Evolutionary conservation across 2,797 vertebrate genomes (phyloP).

Genomic region (Leontocebus nigricollis): DNA sequence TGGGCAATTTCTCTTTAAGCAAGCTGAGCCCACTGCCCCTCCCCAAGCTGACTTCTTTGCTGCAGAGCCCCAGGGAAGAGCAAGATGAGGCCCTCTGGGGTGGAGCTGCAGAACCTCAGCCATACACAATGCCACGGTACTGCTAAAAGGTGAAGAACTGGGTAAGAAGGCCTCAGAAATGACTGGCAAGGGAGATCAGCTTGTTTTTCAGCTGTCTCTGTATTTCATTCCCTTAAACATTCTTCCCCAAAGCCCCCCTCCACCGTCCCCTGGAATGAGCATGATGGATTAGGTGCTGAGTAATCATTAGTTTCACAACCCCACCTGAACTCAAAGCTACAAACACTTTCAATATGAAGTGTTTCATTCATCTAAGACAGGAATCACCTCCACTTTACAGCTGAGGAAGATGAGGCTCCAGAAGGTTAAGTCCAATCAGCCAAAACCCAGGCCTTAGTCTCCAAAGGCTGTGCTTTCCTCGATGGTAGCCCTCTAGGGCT

Average conservation of each 20-base stretch:
- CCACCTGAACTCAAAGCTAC: not conserved
- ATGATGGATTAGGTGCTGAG: not conserved
- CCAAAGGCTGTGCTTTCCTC: not conserved
- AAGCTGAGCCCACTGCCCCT: not conserved
- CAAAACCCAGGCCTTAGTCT: not conserved
- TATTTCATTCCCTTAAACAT: not conserved
- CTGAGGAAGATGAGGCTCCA: not conserved
- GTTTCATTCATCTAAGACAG: not conserved
- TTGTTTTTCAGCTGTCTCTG: not conserved
- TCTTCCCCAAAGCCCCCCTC: not conserved
- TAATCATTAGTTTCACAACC: not conserved
- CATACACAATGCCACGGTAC: no score
- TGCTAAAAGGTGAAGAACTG: not conserved
- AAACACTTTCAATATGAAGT: not conserved
- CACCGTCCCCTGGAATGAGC: not conserved
- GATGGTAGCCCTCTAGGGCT: not conserved
- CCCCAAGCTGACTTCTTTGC: not conserved
- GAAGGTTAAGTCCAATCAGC: not conserved
- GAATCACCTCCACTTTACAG: not conserved
- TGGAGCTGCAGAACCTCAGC: not conserved
- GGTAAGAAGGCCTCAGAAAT: not conserved
- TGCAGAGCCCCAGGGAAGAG: not conserved
- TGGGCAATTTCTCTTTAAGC: slow-evolving; percentile 22
- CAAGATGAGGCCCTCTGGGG: not conserved
- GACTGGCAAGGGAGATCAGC: not conserved